A percentile compares a stretch with the other conserved stretches of the same genome.
phyloP scores from a whole-genome alignment of 2,113 vertebrate species.

The Piaya cayana region DNA sequence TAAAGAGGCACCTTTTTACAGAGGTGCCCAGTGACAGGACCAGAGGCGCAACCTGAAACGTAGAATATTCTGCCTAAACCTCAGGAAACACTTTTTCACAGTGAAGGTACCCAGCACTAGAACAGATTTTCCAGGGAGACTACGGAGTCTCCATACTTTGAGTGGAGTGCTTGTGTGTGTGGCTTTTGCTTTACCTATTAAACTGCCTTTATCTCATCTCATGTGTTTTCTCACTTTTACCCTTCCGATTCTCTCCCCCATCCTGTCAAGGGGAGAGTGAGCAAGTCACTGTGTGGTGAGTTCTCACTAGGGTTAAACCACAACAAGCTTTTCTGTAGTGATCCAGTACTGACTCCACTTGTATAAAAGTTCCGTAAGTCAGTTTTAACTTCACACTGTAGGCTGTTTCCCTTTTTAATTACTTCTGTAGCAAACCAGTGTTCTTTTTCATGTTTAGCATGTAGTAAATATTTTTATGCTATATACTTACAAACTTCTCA shows the following conservation, averaged over 20 bases:
- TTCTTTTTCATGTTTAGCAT: not conserved
- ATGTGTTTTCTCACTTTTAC: not conserved
- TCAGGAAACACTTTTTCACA: too few species aligned
- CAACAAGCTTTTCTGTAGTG: not conserved
- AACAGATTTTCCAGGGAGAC: too few species aligned
- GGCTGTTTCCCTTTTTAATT: not conserved
- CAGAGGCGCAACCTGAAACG: not conserved
- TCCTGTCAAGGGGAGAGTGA: not conserved
- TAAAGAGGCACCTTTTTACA: not conserved
- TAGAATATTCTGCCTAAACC: too few species aligned
- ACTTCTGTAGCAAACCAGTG: not conserved
- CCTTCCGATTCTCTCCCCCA: not conserved
- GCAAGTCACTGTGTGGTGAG: not conserved
- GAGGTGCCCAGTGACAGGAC: not conserved
- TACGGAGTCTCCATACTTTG: too few species aligned
- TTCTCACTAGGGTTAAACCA: not conserved
- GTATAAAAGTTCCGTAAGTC: not conserved
- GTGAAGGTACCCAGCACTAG: too few species aligned
- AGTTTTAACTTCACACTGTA: not conserved
- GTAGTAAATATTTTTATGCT: not conserved
- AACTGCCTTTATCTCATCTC: not conserved
- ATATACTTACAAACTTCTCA: not conserved
- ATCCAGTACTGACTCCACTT: not conserved
- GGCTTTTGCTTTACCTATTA: not conserved
- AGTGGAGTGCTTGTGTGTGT: not conserved